Base-by-base conservation (phyloP, 2,888 invertebrate species). In the Pristionchus entomophagus region DNA sequence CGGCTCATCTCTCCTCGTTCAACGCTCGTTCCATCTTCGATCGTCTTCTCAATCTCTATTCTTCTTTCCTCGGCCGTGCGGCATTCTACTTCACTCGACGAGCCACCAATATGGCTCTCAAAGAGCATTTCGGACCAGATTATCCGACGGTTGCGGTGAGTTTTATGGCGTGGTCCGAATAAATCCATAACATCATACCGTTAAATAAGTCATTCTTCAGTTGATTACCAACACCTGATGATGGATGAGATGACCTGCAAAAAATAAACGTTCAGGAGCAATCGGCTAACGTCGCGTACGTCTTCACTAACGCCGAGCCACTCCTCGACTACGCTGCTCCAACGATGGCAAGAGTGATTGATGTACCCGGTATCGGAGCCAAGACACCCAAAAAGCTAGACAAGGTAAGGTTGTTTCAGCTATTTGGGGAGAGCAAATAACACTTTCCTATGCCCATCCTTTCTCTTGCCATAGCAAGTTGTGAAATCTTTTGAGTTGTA, bases 291-390 rank as follows among this genome's bases (percentile, higher is more conserved):
- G 41, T 49, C 77, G 77, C 77, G 4, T 77, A 77, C 49, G 29
- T 49, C 0, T 38, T 77, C 45, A 49, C 49, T 2, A 77, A 77
- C 45, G 17, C 80, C 53, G 80, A 81, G 22, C 53, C 80, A 8
- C 80, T 81, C 12, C 22, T 81, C 35, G 80, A 81, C 38, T 81
- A 38, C 22, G 80, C 80, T 38, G 35, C 80, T 19, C 80, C 80
- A 0, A 81, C 80, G 0, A 35, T 81, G 38, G n/a, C 26, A 1
- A 29, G 80, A 81, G 53, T 81, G 19, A 53, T 81, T n/a, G 32
- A 51, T 4, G 32, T 81, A 22, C 53, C 53, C 4, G 80, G 80
- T 2, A 53, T 81, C 6, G 80, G 80, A 32, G 80, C 80, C 2
- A 81, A 81, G 56, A 2, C 51, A 22, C 80, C 80, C 22, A 35